Conservation (phyloP, 2,797 vertebrate species). For the Cirrhinus molitorella region DNA sequence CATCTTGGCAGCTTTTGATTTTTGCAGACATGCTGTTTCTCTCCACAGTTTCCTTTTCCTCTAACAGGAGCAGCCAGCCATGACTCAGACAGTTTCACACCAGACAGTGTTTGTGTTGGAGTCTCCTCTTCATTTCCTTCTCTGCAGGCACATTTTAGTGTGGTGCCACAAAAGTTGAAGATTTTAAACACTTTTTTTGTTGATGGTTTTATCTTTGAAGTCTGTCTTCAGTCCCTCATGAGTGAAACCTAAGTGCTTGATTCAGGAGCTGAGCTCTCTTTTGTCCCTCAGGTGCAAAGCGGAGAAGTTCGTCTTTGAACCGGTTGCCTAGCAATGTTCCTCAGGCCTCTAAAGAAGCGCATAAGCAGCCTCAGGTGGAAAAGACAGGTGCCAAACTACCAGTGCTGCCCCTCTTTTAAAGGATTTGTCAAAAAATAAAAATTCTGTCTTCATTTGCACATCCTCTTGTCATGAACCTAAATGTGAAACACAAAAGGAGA, state of each 20-base stretch:
- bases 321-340: constrained; percentile 87
- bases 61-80: constrained; percentile 40
- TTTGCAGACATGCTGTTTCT: constrained; percentile 48
- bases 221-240: constrained; percentile 23
- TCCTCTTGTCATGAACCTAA: not conserved
- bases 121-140: constrained; percentile 50
- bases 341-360: constrained; percentile 83
- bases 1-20: not conserved
- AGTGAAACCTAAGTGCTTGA: constrained; percentile 52
- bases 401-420: constrained; percentile 29
- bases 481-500: constrained; percentile 3
- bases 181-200: not conserved
- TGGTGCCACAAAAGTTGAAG: not conserved
- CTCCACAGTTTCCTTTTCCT: constrained; percentile 62
- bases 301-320: constrained; percentile 90
- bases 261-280: constrained; percentile 74
- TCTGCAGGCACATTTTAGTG: constrained; percentile 9
- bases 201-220: not conserved
- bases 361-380: constrained; percentile 85
- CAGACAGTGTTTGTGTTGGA: constrained; percentile 56
- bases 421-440: not conserved
- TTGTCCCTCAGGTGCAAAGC: constrained; percentile 86
- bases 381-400: constrained; percentile 85
- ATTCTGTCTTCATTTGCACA: not conserved
- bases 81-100: constrained; percentile 49